phyloP scores from a whole-genome alignment of 2,113 vertebrate species.

The Procapra przewalskii region DNA sequence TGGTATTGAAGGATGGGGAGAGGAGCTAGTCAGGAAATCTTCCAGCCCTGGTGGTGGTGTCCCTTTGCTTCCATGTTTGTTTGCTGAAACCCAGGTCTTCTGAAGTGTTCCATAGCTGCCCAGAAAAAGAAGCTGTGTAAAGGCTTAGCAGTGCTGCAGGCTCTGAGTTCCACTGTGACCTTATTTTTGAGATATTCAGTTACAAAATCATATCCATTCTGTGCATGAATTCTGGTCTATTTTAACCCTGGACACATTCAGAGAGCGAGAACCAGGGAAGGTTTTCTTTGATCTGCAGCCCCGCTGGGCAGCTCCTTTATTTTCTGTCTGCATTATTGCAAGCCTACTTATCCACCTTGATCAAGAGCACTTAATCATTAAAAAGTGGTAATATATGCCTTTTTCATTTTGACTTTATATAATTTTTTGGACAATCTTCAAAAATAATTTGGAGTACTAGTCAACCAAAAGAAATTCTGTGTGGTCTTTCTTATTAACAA shows the following conservation, averaged over 20 bases:
- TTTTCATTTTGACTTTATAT: neutral
- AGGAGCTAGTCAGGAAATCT: neutral
- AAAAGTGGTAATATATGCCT: neutral
- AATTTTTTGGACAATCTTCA: neutral
- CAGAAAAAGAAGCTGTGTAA: neutral
- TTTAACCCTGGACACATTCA: neutral
- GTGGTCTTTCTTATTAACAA: neutral
- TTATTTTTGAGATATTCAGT: neutral
- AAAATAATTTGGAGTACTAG: neutral
- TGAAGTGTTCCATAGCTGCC: neutral
- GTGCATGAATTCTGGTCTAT: neutral
- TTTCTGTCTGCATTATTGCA: neutral
- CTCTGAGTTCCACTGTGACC: neutral
- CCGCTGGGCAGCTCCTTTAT: neutral
- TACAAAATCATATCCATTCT: neutral
- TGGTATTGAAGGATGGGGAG: neutral
- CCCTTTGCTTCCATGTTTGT: neutral
- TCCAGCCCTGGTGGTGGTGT: rapidly evolving
- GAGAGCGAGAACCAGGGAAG: neutral
- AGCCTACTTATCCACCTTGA: neutral
- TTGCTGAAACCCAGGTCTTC: neutral
- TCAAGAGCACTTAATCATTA: neutral
- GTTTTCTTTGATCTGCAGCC: neutral
- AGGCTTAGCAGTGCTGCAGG: neutral
- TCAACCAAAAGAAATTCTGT: neutral